phyloP scores from a whole-genome alignment of 2,888 invertebrate genomes.

The Boloria euphrosyne region DNA sequence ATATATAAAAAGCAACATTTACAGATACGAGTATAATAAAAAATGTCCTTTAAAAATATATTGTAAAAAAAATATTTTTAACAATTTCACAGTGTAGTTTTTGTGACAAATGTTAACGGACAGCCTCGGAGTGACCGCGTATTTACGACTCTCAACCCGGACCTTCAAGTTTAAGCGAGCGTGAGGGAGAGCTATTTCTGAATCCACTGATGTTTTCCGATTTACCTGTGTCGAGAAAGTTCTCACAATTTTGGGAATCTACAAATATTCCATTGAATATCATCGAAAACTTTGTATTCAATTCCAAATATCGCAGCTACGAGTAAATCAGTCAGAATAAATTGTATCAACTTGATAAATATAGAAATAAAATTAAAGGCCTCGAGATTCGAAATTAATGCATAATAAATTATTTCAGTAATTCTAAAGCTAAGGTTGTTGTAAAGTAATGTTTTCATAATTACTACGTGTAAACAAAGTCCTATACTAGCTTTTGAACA shows the following conservation, averaged over 20 bases:
- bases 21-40: too few species aligned
- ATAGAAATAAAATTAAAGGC: too few species aligned
- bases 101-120: not conserved
- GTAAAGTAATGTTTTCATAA: too few species aligned
- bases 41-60: too few species aligned
- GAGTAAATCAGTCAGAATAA: not conserved
- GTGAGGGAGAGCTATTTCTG: conserved; percentile 35
- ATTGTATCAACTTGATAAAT: not conserved
- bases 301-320: not conserved
- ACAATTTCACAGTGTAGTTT: not conserved
- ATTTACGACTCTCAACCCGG: conserved; percentile 17
- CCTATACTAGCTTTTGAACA: too few species aligned
- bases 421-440: too few species aligned
- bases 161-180: conserved; percentile 32
- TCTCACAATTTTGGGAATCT: conserved; percentile 16
- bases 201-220: conserved; percentile 31
- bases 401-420: too few species aligned
- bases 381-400: too few species aligned
- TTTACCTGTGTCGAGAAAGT: conserved; percentile 32
- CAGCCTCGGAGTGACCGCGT: conserved; percentile 16
- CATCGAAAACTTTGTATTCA: not conserved
- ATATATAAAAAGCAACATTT: too few species aligned
- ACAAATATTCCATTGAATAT: not conserved
- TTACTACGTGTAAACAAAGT: too few species aligned
- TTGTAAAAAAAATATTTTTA: too few species aligned